Base-by-base conservation (phyloP, 2,888 invertebrate species). In the Caenorhabditis drosophilae region DNA sequence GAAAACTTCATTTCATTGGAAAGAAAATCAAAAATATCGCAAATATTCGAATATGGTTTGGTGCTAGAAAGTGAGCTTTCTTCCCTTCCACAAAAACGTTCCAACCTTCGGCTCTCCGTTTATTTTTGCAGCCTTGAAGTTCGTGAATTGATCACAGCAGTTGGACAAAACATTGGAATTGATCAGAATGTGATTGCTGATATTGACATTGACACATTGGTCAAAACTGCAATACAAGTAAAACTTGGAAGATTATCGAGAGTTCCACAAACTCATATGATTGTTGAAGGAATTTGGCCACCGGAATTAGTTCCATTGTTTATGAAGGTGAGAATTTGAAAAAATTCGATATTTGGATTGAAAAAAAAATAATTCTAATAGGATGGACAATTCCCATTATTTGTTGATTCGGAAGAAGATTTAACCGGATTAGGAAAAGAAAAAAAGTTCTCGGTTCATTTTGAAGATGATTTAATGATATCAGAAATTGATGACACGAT, bases 141-240 rank as follows among this genome's bases (percentile, higher is more conserved):
- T 1, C 70, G 70, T 15, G 80, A 81, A 50, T 69, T 82, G 11
- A 72, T 82, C 36, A 69, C 64, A 4, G 80, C 81, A 1, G 68
- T 81, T 12, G 78, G 81, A 3, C 80, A 80, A 38, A 79, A 79
- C 31, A 81, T 81, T 42, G 81, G 81, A 27, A 64, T 81, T 18
- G 76, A 79, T 38, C 68, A 77, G 34, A 73, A 68, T 38, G 67
- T 79, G 26, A 66, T 81, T 41, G 66, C 68, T 11, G 77, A 81
- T 36, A 72, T 81, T 16, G 79, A 81, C 56, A 62, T 81, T 2
- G 77, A 81, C 27, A 73, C 76, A 42, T 56, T 81, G 45, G 75
- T 81, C 22, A 70, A 76, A 67, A 73, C 77, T 25, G 81, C 81
- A n/a, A 80, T 81, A 45, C 74, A 75, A 53, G 81, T 81, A 52